Percentiles rank a stretch among this genome's conserved stretches.
phyloP scores from a whole-genome alignment of 2,113 vertebrate species.

The Monopterus albus region DNA sequence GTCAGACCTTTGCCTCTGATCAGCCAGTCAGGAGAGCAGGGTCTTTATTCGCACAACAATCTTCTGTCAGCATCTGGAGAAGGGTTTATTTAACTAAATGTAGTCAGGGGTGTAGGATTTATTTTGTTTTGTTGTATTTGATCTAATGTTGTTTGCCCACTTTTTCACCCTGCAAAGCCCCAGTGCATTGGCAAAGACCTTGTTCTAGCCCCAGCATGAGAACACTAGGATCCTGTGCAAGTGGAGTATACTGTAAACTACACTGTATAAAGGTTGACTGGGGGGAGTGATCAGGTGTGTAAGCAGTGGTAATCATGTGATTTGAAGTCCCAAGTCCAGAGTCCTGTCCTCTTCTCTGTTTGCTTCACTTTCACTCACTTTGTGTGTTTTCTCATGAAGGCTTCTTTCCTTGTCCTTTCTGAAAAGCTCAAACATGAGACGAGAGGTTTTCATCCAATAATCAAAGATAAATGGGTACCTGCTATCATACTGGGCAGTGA shows the following conservation, averaged over 20 bases:
- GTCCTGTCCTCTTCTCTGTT: constrained; percentile 1
- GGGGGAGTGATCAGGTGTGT: constrained; percentile 38
- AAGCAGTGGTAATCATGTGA: constrained; percentile 3
- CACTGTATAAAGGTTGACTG: constrained; percentile 61
- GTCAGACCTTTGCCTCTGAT: constrained; percentile 69
- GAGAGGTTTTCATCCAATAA: background rate
- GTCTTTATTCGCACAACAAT: constrained; percentile 65
- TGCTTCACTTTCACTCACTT: background rate
- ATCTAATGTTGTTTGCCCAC: background rate
- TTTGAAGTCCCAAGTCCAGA: background rate
- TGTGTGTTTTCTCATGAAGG: background rate
- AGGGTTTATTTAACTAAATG: constrained; percentile 59
- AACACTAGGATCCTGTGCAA: constrained; percentile 74
- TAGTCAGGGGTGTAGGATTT: constrained; percentile 52
- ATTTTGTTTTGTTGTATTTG: constrained; percentile 38
- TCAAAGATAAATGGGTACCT: background rate
- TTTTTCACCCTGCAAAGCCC: constrained; percentile 52
- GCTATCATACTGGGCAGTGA: background rate
- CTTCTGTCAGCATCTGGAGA: constrained; percentile 49
- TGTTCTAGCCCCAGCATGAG: constrained; percentile 63
- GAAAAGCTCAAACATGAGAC: constrained; percentile 13
- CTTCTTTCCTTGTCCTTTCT: constrained; percentile 21
- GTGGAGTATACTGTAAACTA: constrained; percentile 78
- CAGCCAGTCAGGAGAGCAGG: constrained; percentile 76
- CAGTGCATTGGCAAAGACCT: constrained; percentile 49